Base-by-base conservation (phyloP, 2,797 vertebrate species). In the Aulostomus chinensis region DNA sequence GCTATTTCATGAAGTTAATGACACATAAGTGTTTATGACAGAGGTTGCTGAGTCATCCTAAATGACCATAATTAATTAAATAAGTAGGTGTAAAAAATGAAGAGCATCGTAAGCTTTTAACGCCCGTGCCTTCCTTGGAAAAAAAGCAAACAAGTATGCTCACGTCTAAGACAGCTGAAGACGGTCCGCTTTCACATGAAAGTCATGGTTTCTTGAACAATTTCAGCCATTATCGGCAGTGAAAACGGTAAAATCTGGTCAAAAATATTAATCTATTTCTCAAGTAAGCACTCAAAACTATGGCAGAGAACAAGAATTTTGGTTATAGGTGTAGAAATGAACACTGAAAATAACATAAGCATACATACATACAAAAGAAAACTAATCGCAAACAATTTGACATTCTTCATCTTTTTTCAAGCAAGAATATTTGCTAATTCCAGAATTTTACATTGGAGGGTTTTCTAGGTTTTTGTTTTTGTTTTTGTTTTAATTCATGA, bases 1-100 rank as follows among this genome's bases (percentile, higher is more conserved):
- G 45, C 34, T 42, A 31, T 48, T 68, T 31, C 15, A 45, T 62
- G 68, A 80, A 78, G 81, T 74, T 71, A 84, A 78, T 85, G 57
- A 62, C 84, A 85, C 66, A 37, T 40, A 67, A 8, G 79, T 85
- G 84, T 89, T 90, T 87, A 89, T 88, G 78, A 61, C 26, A 22
- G 11, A 14, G 28, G 31, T 49, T 67, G 59, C 57, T 52, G 58
- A 84, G 60, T 64, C 64, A 58, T 46, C 38, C 43, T 18, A 43
- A 71, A 68, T 56, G 46, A 30, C 49, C 38, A 33, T 52, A 62
- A 71, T 77, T 55, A 75, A 46, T 39, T 46, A 47, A 74, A 75
- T 80, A 76, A 64, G 70, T 71, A 83, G 15, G 64, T 75, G 73
- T 45, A 38, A 69, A 69, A 65, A 52, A 67, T 20, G 33, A 48